Evolutionary conservation across 2,888 invertebrate genomes (phyloP), one percentile per base, ranked within the genome.

Genomic region (Proisotoma minuta): DNA sequence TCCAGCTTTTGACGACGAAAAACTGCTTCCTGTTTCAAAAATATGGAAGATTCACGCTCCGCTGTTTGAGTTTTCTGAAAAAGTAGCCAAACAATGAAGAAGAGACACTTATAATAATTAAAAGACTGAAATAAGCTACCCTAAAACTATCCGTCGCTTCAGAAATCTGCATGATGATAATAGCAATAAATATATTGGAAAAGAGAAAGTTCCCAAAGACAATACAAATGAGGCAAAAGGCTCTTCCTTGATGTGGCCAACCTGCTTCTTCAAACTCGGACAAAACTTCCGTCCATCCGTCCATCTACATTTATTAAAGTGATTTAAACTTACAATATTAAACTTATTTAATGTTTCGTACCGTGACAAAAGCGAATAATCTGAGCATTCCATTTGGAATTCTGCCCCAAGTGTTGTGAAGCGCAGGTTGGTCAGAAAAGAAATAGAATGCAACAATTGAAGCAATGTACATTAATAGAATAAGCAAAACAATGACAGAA

Each of bases 101-200:
- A 47, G 10, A 5, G 10, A n/a, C n/a, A 20, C 43, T 5, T 18
- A 43, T 20, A 43, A 12, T 12, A 43, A 43, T 5, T 29, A 5
- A 29, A n/a, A n/a, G 18, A 57, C 24, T 43, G 43, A 4, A 53
- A 53, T 24, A 15, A 10, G n/a, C n/a, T 53, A 72, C 72, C 28
- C 73, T 34, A 22, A 70, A 70, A 2, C 61, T 51, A 24, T 73
- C 73, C 1, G 73, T 72, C 8, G 72, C 72, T 39, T 73, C 73
- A 3, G 72, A 72, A 56, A 73, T 73, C 34, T 73, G 72, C 68
- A 73, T 65, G 48, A 73, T 73, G 56, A 73, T 73, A 34, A 73
- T 73, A n/a, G 72, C 73, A 58, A 73, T 71, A 56, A 73, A 73
- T 43, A 73, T 72, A 48, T 72, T 73, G 10, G 70, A 72, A 48